Base-by-base conservation (phyloP, 2,113 vertebrate species). In the Hippocampus comes region DNA sequence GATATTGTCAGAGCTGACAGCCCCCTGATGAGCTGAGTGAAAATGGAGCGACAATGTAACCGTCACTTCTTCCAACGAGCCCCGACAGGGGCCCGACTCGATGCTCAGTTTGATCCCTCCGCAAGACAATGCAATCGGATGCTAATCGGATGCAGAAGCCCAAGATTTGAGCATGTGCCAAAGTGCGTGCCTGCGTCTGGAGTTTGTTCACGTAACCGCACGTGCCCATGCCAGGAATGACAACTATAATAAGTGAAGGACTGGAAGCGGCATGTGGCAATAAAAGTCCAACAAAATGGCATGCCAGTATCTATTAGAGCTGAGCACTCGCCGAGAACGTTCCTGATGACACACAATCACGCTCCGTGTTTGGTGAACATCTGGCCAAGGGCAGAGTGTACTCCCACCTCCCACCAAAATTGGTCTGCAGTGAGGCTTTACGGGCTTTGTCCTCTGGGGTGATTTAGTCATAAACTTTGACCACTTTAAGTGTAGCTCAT, bases 261-360 rank as follows among this genome's bases (percentile, higher is more conserved):
- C 79, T 89, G 87, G 78, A 89, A 77, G 87, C 88, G 84, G 82
- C 88, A 82, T 83, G 88, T 77, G 84, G 88, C 88, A 89, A 85
- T 89, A 84, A 86, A 46, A 83, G 80, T 69, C 81, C 78, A 82
- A 85, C 87, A 88, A 86, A 87, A 84, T 70, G 86, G 63, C 83
- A 34, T 86, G 87, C 84, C 87, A 88, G 80, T 78, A 68, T 76
- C 68, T 57, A 78, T 88, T 87, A 86, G 64, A 65, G 65, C 56
- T n/a, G 42, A 82, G 72, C 67, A 74, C 55, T 82, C 68, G 72
- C 65, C 10, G 4, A 79, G 83, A 82, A 60, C 43, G 51, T 68
- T 72, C 60, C 57, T 43, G 23, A 73, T 27, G 18, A 74, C 46
- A 71, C 73, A 65, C 70, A 51, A 42, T 27, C 77, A 60, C 66